phyloP scores from a whole-genome alignment of 1,140 invertebrate genomes.

The Saxidomus purpurata region DNA sequence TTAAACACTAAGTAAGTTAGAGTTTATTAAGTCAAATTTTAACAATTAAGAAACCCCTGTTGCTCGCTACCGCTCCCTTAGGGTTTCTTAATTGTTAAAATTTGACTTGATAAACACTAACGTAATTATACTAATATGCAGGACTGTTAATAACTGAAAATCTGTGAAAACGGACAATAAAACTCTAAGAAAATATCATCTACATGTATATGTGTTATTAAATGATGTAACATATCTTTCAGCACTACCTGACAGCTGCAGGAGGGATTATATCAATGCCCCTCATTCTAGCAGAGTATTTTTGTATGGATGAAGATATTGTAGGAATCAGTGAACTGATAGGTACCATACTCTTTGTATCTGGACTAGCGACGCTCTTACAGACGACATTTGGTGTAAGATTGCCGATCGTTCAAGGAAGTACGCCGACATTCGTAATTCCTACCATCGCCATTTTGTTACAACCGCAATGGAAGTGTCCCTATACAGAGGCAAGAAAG shows the following conservation, averaged over 20 bases:
- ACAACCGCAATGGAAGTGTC: slow-evolving; percentile 92
- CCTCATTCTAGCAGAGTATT: slow-evolving; percentile 92
- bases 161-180: too few relatives aligned
- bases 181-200: too few relatives aligned
- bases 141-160: too few relatives aligned
- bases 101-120: too few relatives aligned
- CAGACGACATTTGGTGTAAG: slow-evolving; percentile 71
- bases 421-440: slow-evolving; percentile 93
- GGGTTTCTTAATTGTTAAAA: too few relatives aligned
- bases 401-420: slow-evolving; percentile 91
- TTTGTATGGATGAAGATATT: slow-evolving; percentile 92
- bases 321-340: slow-evolving; percentile 89
- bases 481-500: slow-evolving; percentile 78
- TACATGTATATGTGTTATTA: too few relatives aligned
- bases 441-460: slow-evolving; percentile 93
- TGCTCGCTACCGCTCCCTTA: too few relatives aligned
- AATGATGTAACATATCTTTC: slow-evolving; percentile 56
- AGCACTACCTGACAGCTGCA: slow-evolving; percentile 96
- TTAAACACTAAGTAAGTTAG: too few relatives aligned
- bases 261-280: slow-evolving; percentile 91
- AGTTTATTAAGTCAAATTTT: too few relatives aligned
- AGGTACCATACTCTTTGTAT: slow-evolving; percentile 94
- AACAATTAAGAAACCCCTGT: too few relatives aligned
- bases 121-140: too few relatives aligned
- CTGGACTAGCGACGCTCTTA: slow-evolving; percentile 88